Evolutionary conservation across 2,888 invertebrate genomes (phyloP).

Genomic region (Leptothorax acervorum): DNA sequence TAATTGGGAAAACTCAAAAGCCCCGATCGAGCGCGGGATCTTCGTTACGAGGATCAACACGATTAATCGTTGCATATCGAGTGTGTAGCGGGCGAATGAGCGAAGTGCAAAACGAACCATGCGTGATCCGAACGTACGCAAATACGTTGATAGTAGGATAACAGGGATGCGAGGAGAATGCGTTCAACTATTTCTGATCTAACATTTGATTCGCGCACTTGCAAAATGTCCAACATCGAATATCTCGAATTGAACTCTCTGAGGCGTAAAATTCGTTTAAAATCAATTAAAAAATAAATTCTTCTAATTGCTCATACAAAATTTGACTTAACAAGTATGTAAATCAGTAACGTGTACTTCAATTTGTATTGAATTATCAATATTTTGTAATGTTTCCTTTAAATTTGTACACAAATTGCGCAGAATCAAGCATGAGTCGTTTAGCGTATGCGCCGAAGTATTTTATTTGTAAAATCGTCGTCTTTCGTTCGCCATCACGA

Average conservation of each 20-base stretch:
- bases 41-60: not conserved
- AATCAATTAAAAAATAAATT: not conserved
- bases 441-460: not conserved
- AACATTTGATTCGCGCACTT: conserved; percentile 6
- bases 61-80: conserved; percentile 50
- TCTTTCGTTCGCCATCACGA: conserved; percentile 16
- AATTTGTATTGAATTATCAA: not conserved
- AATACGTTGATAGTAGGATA: conserved; percentile 2
- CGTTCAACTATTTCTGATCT: not conserved
- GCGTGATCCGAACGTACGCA: conserved; percentile 22
- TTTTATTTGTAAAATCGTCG: conserved; percentile 18
- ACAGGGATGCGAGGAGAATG: not conserved
- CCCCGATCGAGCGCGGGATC: not conserved
- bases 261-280: not conserved
- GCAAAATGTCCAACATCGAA: not conserved
- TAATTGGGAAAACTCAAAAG: not conserved
- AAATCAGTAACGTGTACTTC: not conserved
- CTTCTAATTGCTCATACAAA: not conserved
- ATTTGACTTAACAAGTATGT: not conserved
- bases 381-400: not conserved
- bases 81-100: conserved; percentile 12
- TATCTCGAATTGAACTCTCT: not conserved
- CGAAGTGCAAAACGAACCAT: conserved; percentile 24
- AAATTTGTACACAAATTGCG: not conserved
- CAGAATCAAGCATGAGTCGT: conserved; percentile 17